Conservation (phyloP, 2,797 vertebrate genomes). For the Huso huso region DNA sequence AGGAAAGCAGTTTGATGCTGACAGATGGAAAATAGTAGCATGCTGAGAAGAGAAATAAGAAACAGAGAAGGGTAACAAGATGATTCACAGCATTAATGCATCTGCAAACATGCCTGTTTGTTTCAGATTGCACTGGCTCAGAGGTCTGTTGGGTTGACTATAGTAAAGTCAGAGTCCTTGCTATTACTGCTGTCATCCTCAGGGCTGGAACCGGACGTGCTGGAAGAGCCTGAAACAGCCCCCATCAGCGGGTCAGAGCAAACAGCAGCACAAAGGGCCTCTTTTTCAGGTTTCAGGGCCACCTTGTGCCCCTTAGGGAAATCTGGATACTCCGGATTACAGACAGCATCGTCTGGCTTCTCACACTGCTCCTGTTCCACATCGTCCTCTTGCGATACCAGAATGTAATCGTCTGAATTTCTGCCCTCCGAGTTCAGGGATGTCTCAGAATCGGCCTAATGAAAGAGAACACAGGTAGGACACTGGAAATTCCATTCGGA, state of each 20-base stretch:
- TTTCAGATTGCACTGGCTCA: conserved; percentile 32
- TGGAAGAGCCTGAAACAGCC: conserved; percentile 72
- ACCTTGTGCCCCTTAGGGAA: conserved; percentile 29
- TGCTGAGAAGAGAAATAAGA: too few relatives aligned
- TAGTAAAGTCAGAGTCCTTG: conserved; percentile 97
- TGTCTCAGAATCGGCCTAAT: conserved; percentile 31
- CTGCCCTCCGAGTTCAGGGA: conserved; percentile 49
- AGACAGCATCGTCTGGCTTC: conserved; percentile 26
- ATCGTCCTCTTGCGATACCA: conserved; percentile 78
- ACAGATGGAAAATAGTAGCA: too few relatives aligned
- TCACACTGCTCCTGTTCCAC: conserved; percentile 37
- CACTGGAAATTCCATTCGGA: too few relatives aligned
- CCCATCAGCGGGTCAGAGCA: conserved; percentile 82
- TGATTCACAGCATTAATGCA: too few relatives aligned
- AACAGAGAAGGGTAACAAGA: too few relatives aligned
- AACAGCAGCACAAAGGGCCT: conserved; percentile 33
- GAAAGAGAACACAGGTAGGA: not conserved
- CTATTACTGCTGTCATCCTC: conserved; percentile 89
- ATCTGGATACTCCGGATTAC: conserved; percentile 29
- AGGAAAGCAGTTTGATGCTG: too few relatives aligned
- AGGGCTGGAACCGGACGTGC: conserved; percentile 73
- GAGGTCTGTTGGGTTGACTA: conserved; percentile 84
- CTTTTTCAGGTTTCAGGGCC: conserved; percentile 48
- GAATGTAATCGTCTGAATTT: conserved; percentile 81
- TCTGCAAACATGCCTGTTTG: too few relatives aligned